Evolutionary conservation across 2,888 invertebrate genomes (phyloP), one percentile per base, ranked within the genome.

Genomic region (Globia sparganii): DNA sequence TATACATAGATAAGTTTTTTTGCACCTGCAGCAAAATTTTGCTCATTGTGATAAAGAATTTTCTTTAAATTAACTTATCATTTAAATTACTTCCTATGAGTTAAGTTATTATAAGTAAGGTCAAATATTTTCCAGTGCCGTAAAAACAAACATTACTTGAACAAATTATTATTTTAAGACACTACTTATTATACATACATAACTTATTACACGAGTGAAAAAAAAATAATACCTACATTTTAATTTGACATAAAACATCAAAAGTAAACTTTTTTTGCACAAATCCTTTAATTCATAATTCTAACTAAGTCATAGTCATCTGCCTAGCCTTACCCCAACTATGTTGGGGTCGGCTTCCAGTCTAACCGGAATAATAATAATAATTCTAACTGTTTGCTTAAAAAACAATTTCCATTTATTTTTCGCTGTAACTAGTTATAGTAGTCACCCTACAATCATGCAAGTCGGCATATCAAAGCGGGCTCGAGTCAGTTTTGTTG

Each of bases 381-480:
- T n/a, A n/a, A n/a, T n/a, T n/a, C n/a, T 40, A 18, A 28, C 8
- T 15, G 25, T 59, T 65, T 58, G 31, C n/a, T n/a, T 15, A 37
- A 74, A 25, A 21, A 31, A 9, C 3, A 31, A 62, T 25, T 25
- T 25, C 1, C 34, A 18, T 34, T 34, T 18, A 49, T n/a, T n/a
- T 66, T 34, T 37, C 11, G 3, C n/a, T 49, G 25, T 13, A n/a
- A 6, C 18, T 34, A 37, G 34, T 4, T 21, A 68, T 15, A 40
- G 67, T 91, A 90, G 91, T 78, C 82, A 91, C 92, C 86, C 88
- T 89, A 91, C 86, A 83, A 58, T 84, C 86, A 91, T 89, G 90
- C 89, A 88, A 90, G 95, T 92, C 96, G 96, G 96, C 94, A 86
- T 93, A 92, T 94, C 96, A 96, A 96, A 96, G 93, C 92, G 81